Base-by-base conservation (phyloP, 1,140 invertebrate species). In the Melitaea cinxia region DNA sequence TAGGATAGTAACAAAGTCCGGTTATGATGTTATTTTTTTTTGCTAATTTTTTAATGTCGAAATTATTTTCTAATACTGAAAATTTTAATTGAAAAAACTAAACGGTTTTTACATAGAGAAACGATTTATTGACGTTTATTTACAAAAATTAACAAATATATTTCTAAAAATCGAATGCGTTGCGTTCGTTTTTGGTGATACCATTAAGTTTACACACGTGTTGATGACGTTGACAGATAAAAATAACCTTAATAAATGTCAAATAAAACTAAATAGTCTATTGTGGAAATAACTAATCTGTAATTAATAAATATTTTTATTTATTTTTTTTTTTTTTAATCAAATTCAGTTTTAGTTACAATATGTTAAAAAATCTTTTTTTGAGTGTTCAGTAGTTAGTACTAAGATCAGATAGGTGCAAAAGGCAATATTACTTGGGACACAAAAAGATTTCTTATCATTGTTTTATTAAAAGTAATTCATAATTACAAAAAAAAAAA, bases 61-160 rank as follows among this genome's bases (percentile, higher is more conserved):
- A 70, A 73, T 70, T 42, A 70, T 67, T 33, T 70, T 73, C 72
- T 86, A 89, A 89, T 86, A 89, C 84, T 89, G 84, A 86, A 78
- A 78, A 63, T 75, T 28, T 28, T 78, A 68, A 79, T 74, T 80
- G 80, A 73, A 75, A n/a, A n/a, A 82, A 82, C 73, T 75, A 83
- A 83, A 84, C 74, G 68, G 75, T 84, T 78, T 82, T 82, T 87
- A 87, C 85, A 85, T 84, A 81, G 73, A 66, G 70, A 47, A 77
- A 73, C 60, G 59, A 70, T 80, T 77, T 77, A 75, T 79, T 74
- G 68, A 73, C 75, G 77, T 79, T 79, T 87, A 89, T 89, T 89
- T 89, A 89, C 86, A 89, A 85, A 86, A 79, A 75, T 77, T 89
- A 85, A 86, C 80, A 84, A 83, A 82, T 74, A 74, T 79, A 70